Base-by-base conservation (phyloP, 2,888 invertebrate species). In the Loripinus fragilis region DNA sequence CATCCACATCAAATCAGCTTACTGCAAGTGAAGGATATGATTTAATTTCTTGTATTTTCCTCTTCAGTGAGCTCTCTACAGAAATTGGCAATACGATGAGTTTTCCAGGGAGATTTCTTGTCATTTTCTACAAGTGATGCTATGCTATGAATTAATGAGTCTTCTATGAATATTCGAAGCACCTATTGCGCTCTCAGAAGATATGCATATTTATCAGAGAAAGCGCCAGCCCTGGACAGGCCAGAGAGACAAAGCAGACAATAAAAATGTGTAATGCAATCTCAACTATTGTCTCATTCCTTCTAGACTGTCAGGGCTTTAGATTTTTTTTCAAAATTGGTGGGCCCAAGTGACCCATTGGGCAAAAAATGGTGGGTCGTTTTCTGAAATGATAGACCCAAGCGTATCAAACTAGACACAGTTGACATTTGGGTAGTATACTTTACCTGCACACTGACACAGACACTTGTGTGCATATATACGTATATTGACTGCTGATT, bases 21-120 rank as follows among this genome's bases (percentile, higher is more conserved):
- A 67, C 67, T 42, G 42, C 45, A 25, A 67, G 67, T 67, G 42
- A 67, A 67, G 67, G 41, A 67, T 67, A 83, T 83, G 83, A 83
- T 83, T 83, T 78, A 78, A 80, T 83, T 83, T 83, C 80, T 80
- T 78, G 78, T 78, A 83, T 83, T 80, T 83, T 83, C 80, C 76
- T 80, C 78, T 70, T 74, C 78, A 74, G 65, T 78, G 83, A 65
- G 65, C 76, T 41, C 45, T 78, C 76, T 74, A 76, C 77, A 78
- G 80, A 83, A 83, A 83, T 83, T 78, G 80, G 80, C 83, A 83
- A 83, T 76, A 76, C 78, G 83, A 80, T 76, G 83, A 74, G 80
- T 80, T 71, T 83, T 70, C 60, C 60, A 12, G 60, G 60, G 60
- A 60, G 60, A 60, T 30, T 60, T 60, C 60, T 60, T 60, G 60